Percentiles rank a stretch among this genome's conserved stretches.
Evolutionary conservation across 2,888 invertebrate species (phyloP).

Genomic region (Plutella xylostella): DNA sequence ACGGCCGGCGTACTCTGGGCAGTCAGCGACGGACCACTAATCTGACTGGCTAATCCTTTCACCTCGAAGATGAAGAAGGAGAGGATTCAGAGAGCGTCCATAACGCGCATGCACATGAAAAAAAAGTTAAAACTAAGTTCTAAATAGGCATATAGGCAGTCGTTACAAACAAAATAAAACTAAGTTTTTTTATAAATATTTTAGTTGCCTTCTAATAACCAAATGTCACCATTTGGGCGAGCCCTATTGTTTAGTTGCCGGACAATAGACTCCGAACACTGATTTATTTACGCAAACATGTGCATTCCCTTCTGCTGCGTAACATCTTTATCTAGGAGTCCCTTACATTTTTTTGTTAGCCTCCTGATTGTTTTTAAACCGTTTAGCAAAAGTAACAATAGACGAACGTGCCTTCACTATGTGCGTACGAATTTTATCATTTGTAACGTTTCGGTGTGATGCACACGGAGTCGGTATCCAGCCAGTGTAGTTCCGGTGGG

Average conservation of each 20-base stretch:
- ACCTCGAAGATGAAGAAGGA: no score
- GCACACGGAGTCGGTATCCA: conserved; percentile 60
- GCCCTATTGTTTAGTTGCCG: background rate
- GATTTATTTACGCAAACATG: no score
- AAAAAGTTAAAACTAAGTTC: no score
- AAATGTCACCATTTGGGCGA: background rate
- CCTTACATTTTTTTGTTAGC: conserved; percentile 34
- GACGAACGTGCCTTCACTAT: conserved; percentile 50
- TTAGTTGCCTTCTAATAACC: no score
- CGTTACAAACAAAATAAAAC: no score
- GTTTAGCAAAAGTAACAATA: conserved; percentile 47
- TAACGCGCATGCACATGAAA: no score
- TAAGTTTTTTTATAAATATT: no score
- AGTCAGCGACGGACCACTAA: no score
- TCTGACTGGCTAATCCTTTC: no score
- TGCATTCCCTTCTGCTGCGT: conserved; percentile 35
- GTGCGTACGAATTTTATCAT: conserved; percentile 49
- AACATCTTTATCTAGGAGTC: conserved; percentile 37
- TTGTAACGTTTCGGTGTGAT: conserved; percentile 56
- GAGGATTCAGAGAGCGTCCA: no score
- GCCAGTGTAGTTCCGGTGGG: conserved; percentile 70
- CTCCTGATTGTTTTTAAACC: conserved; percentile 41
- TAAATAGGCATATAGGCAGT: no score
- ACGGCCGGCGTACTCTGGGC: no score
- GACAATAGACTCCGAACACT: background rate